Base-by-base conservation (phyloP, 2,113 vertebrate species). In the Crotalus tigris region DNA sequence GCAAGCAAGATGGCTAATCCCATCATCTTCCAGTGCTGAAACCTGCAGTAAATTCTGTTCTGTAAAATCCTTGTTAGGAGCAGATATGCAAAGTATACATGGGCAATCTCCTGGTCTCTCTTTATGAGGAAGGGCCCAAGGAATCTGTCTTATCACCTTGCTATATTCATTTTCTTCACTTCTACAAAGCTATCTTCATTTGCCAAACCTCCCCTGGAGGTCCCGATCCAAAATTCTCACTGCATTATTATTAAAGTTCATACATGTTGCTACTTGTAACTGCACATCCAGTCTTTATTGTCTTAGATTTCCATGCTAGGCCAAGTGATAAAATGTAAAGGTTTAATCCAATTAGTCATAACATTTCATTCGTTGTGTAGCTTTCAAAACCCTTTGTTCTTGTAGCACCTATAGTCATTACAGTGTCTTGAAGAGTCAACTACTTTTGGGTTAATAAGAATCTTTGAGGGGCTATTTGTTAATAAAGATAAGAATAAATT, bases 401-500 rank as follows among this genome's bases (percentile, higher is more conserved):
- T 81, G 75, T 53, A 29, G 85, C 24, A 87, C 10, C 85, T 85
- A 39, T 13, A 75, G 12, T 87, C 24, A 87, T 51, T 26, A 51
- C 10, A 86, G 44, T 10, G 3, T 12, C 1, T 46, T 86, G 49
- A 49, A 26, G 19, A 86, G 23, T 87, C 46, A 46, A 51, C 8
- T 87, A 21, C 24, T 87, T 49, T 26, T 51, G 46, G 21, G 15
- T 81, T 39, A 59, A 95, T 87, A 88, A 94, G 93, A 49, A 21
- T 0, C 0, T 87, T 44, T 92, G 58, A 0, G 13, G 93, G 94
- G 91, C n/a, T 94, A 94, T 86, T 81, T 92, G 39, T 24, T 19
- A 93, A 92, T 85, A 94, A 91, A 91, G 90, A 24, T 91, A 92
- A 29, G 91, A 93, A 75, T 54, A 44, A 9, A 21, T 69, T 64